phyloP scores from a whole-genome alignment of 2,888 invertebrate species.

The Oxycera nigricornis region DNA sequence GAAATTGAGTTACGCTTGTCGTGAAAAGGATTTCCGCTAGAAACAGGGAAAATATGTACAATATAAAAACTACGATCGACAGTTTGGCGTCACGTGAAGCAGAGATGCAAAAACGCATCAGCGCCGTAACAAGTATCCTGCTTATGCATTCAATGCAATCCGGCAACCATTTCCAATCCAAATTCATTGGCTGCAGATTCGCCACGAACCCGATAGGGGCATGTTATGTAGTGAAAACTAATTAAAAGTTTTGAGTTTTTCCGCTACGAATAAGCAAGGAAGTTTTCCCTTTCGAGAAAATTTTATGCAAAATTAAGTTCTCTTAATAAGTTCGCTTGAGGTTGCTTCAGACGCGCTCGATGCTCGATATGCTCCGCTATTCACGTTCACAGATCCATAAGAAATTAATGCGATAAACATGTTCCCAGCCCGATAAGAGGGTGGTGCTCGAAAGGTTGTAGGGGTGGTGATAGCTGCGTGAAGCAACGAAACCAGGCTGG shows the following conservation, averaged over 20 bases:
- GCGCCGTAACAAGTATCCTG: background rate
- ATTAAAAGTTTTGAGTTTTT: conserved; percentile 39
- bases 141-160: background rate
- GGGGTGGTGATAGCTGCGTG: too few species aligned
- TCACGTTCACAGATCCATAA: conserved; percentile 39
- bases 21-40: too few species aligned
- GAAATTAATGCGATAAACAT: conserved; percentile 37
- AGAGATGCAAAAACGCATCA: too few species aligned
- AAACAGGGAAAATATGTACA: too few species aligned
- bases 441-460: background rate
- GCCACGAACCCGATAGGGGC: background rate
- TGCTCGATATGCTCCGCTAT: conserved; percentile 31
- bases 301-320: conserved; percentile 44
- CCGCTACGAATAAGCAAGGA: conserved; percentile 31
- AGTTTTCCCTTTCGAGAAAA: conserved; percentile 36
- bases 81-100: too few species aligned
- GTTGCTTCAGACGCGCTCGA: conserved; percentile 15
- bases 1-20: too few species aligned
- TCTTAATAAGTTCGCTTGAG: conserved; percentile 39
- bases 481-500: background rate
- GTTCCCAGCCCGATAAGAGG: background rate
- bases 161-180: conserved; percentile 11
- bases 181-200: conserved; percentile 35
- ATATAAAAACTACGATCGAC: too few species aligned
- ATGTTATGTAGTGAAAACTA: conserved; percentile 28